Evolutionary conservation across 2,888 invertebrate species (phyloP).

Genomic region (Sacculina carcini): DNA sequence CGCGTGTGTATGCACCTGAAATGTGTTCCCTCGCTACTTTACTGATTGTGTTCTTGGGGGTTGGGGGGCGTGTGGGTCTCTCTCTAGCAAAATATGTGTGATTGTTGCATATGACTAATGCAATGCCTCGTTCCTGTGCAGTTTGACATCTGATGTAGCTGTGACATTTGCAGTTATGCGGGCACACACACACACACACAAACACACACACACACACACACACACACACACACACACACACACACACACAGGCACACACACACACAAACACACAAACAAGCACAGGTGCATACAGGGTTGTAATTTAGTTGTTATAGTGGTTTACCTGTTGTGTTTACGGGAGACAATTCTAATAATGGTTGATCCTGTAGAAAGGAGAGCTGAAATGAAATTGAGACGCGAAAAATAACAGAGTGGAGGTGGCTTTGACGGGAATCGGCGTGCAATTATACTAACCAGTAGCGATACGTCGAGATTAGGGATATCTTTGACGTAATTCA

Average conservation of each 20-base stretch:
- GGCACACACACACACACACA: neutral
- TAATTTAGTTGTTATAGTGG: neutral
- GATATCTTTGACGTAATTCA: too few species aligned
- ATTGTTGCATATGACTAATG: neutral
- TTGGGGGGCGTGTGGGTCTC: neutral
- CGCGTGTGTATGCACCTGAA: neutral
- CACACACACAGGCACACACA: neutral
- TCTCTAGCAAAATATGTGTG: neutral
- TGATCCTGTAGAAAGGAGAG: too few species aligned
- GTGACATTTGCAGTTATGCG: neutral
- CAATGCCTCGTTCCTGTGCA: neutral
- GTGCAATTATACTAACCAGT: too few species aligned
- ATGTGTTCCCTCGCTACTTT: neutral
- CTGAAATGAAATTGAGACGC: too few species aligned
- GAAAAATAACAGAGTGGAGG: too few species aligned
- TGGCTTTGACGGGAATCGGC: too few species aligned
- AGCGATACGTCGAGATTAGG: too few species aligned
- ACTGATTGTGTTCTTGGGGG: neutral
- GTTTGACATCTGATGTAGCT: neutral
- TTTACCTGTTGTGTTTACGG: neutral
- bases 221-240: neutral
- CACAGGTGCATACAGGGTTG: neutral
- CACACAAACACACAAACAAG: too few species aligned
- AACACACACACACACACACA: neutral
- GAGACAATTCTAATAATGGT: neutral